Conservation (phyloP, 2,113 vertebrate species). For the Equus przewalskii region DNA sequence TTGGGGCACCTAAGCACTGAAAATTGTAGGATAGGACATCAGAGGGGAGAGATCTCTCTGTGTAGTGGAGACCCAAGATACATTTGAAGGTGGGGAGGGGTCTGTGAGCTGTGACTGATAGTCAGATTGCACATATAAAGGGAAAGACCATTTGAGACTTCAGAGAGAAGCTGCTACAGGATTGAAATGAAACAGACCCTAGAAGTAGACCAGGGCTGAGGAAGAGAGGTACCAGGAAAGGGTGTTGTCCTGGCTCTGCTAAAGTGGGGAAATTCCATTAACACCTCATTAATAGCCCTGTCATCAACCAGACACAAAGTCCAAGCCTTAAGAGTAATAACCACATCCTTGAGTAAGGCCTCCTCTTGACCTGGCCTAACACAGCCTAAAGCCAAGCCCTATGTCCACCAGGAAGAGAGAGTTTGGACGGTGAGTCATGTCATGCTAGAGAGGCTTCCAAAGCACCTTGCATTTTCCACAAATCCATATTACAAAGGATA, state of each 20-base stretch:
- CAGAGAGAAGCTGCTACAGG: background rate
- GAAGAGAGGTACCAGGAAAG: background rate
- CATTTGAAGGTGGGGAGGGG: too few relatives aligned
- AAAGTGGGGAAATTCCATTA: background rate
- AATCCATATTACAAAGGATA: background rate
- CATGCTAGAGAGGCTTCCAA: background rate
- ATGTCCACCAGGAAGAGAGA: background rate
- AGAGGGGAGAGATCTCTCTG: background rate
- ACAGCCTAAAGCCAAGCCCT: background rate
- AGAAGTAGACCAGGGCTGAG: background rate
- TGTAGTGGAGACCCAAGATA: background rate
- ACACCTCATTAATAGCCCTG: background rate
- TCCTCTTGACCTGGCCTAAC: background rate
- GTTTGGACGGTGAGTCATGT: background rate
- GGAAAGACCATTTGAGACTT: background rate
- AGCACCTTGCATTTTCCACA: background rate
- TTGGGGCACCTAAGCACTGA: background rate
- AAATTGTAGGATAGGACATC: too few relatives aligned
- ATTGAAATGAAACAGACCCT: background rate
- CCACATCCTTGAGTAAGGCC: background rate
- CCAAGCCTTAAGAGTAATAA: background rate
- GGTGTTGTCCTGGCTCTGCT: background rate
- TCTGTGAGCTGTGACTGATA: background rate
- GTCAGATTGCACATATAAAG: too few relatives aligned
- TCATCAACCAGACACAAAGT: background rate